Evolutionary conservation across 2,797 vertebrate species (phyloP).

Genomic region (Peromyscus nudipes): DNA sequence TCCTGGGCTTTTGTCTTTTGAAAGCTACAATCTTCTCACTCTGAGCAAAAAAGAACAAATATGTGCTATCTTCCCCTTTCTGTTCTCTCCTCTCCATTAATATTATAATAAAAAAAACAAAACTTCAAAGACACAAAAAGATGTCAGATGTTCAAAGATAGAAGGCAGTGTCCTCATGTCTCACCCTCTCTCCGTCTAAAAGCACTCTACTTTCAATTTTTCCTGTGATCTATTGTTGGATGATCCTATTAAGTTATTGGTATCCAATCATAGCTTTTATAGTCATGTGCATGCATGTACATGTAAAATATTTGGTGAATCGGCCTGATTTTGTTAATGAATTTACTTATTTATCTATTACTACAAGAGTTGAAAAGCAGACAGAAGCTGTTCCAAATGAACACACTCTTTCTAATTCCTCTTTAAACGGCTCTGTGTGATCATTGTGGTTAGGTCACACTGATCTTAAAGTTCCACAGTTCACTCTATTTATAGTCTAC

Average conservation of each 20-base stretch:
- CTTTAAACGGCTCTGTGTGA: not conserved
- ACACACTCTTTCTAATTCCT: not conserved
- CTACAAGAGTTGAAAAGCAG: not conserved
- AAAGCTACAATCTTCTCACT: slow-evolving; percentile 68
- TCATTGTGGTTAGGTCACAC: not conserved
- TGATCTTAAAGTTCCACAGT: not conserved
- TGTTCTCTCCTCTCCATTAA: slow-evolving; percentile 61
- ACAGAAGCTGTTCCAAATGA: not conserved
- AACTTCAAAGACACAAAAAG: slow-evolving; percentile 73
- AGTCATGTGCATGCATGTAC: not conserved
- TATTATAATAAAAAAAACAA: slow-evolving; percentile 73
- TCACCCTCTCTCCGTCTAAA: slow-evolving; percentile 41
- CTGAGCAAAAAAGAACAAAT: slow-evolving; percentile 59
- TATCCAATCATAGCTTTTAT: slow-evolving; percentile 24
- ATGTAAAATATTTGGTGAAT: not conserved
- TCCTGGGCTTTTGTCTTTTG: slow-evolving; percentile 47
- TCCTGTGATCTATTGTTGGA: slow-evolving; percentile 21
- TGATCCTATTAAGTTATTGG: slow-evolving; percentile 9
- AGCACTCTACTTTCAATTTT: slow-evolving; percentile 7
- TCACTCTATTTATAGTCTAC: slow-evolving; percentile 34
- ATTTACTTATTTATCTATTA: slow-evolving; percentile 35
- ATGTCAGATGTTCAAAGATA: slow-evolving; percentile 62
- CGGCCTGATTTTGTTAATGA: slow-evolving; percentile 29
- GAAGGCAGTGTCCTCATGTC: not conserved
- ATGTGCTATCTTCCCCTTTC: slow-evolving; percentile 29